Base-by-base conservation (phyloP, 2,113 vertebrate genomes). In the Trichomycterus rosablanca region DNA sequence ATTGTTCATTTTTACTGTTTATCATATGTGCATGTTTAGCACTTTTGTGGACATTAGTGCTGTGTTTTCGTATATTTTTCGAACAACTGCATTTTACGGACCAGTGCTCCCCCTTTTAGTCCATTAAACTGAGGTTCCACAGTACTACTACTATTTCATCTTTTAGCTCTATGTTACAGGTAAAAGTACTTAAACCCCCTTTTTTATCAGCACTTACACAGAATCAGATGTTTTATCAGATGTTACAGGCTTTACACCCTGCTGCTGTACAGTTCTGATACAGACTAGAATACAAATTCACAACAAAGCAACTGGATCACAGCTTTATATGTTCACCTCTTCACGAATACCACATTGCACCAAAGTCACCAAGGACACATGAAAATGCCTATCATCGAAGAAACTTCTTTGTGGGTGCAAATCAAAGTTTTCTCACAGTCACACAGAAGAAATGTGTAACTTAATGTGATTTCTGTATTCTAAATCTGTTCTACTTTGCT, bases 401-500 rank as follows among this genome's bases (percentile, higher is more conserved):
- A 26, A n/a, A 32, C n/a, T n/a, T n/a, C 10, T 44, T 14, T 5
- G 9, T 18, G 6, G n/a, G 9, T 4, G 0, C 4, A 22, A 55
- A 59, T 44, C 14, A 58, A 50, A 7, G 37, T 44, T 50, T 6
- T 39, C 46, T 39, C 16, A 19, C 30, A 46, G 16, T 30, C 5
- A 18, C 26, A 19, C 20, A 39, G 22, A 22, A 70, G 28, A 61
- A 67, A 63, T 48, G 14, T 43, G 45, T 15, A 52, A 55, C 52
- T 44, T 45, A 71, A 70, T 66, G 32, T 66, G 60, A 24, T 52
- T 37, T 19, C 26, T n/a, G n/a, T 74, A 67, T 64, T 56, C 63
- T 46, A 68, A 56, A 68, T 40, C 53, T 70, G 67, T 55, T 76
- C 74, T 61, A 68, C 54, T 72, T 78, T 45, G 35, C 62, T 72